Base-by-base conservation (phyloP, 2,888 invertebrate species). In the Drosophila rellima region DNA sequence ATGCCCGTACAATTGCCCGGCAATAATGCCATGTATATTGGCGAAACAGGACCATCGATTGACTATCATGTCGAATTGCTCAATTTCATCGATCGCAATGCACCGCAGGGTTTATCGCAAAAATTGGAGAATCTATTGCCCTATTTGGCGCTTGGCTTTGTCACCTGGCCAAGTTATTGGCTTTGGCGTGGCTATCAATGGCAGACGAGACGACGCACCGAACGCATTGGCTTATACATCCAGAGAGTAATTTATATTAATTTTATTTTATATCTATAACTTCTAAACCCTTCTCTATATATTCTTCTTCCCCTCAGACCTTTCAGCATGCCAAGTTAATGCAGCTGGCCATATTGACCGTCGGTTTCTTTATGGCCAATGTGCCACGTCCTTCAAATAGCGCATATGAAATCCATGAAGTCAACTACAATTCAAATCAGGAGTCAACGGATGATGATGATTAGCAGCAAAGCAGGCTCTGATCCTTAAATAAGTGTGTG, bases 101-200 rank as follows among this genome's bases (percentile, higher is more conserved):
- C 78, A 1, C 90, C 90, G 0, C 45, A 45, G 2, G 87, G 82
- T 18, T 75, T 90, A 10, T 70, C 73, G 2, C 18, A 56, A 0
- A 90, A 86, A 45, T 31, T 90, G 6, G 48, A 74, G 2, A 60
- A 37, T 1, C 73, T 86, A 29, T 7, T 75, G 39, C 90, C 90
- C 4, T 90, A 69, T 45, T 20, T 90, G 26, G 56, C 74, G 4
- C n/a, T 70, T 1, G 77, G 88, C 23, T 70, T 90, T 4, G 10
- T 89, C 3, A 57, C 79, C 13, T 90, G 90, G 90, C 90, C 90
- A 20, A 26, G 70, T 3, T 90, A 73, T 67, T 90, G 90, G 90
- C 0, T 88, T 2, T 88, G 77, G 48, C 80, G 86, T 0, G 84
- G 87, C 15, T 35, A 71, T 31, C 67, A 81, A 23, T 90, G 90